phyloP scores from a whole-genome alignment of 2,797 vertebrate species.

The Pristis pectinata region DNA sequence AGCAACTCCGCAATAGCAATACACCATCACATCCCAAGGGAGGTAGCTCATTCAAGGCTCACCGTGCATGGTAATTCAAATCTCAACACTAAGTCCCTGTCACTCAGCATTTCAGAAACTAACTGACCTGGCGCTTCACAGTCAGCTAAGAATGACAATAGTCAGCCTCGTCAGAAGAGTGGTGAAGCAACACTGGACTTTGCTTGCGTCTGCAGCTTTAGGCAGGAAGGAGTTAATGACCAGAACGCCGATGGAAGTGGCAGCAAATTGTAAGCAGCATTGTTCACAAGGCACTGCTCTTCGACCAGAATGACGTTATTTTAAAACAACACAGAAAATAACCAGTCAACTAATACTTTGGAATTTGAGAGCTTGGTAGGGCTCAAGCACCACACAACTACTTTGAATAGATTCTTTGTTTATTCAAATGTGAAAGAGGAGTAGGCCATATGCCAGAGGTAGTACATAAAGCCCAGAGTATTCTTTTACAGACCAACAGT shows the following conservation, averaged over 20 bases:
- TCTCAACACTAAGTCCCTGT: neutral
- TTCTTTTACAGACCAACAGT: conserved; percentile 16
- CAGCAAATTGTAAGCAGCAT: neutral
- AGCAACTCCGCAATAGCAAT: neutral
- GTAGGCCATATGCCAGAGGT: conserved; percentile 6
- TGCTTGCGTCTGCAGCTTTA: neutral
- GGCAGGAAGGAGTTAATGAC: neutral
- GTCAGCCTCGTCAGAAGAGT: neutral
- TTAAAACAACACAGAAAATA: conserved; percentile 28
- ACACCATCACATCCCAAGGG: neutral
- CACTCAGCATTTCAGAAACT: neutral
- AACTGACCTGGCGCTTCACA: neutral
- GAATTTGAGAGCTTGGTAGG: conserved; percentile 9
- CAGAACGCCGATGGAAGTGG: neutral
- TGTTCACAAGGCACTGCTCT: neutral
- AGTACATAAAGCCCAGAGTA: conserved; percentile 3
- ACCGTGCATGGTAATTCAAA: neutral
- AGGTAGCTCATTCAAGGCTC: neutral
- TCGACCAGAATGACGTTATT: conserved; percentile 9
- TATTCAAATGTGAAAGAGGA: conserved; percentile 28
- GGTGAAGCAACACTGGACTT: neutral
- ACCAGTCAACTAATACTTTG: conserved; percentile 12
- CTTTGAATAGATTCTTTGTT: conserved; percentile 34
- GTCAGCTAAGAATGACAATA: neutral
- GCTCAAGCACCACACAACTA: neutral